phyloP scores from a whole-genome alignment of 2,888 invertebrate species.

The Aphrophora alni region DNA sequence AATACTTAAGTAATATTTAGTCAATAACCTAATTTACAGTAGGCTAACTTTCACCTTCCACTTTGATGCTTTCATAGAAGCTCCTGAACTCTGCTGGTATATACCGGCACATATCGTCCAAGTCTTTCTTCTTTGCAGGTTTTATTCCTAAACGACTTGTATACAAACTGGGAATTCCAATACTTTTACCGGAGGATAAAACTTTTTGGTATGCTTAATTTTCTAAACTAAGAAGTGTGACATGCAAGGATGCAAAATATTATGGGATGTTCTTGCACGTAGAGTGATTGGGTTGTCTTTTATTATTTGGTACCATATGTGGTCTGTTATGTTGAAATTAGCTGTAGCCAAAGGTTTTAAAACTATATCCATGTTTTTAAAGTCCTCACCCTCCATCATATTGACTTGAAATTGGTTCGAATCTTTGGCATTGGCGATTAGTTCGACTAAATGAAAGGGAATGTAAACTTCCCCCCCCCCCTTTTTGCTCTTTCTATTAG shows the following conservation, averaged over 20 bases:
- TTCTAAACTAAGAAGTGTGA: constrained; percentile 15
- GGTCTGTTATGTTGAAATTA: constrained; percentile 45
- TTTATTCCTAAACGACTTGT: constrained; percentile 7
- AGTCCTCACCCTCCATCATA: constrained; percentile 35
- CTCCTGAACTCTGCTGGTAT: constrained; percentile 20
- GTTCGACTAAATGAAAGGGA: constrained; percentile 43
- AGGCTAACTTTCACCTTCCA: too few species aligned
- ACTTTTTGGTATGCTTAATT: not conserved
- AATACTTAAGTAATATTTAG: too few species aligned
- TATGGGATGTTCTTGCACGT: constrained; percentile 17
- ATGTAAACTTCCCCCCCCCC: constrained; percentile 39
- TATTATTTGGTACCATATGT: constrained; percentile 44
- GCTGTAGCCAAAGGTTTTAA: constrained; percentile 27
- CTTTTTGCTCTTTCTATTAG: constrained; percentile 25
- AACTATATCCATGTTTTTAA: constrained; percentile 42
- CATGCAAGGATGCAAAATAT: constrained; percentile 27
- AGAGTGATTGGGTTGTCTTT: constrained; percentile 38
- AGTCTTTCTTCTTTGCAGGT: constrained; percentile 26
- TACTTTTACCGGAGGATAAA: constrained; percentile 19
- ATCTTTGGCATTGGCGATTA: constrained; percentile 43
- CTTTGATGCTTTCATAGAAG: constrained; percentile 20
- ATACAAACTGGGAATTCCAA: constrained; percentile 20
- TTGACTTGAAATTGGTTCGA: constrained; percentile 33
- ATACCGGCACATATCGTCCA: constrained; percentile 26
- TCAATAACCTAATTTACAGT: too few species aligned